Evolutionary conservation across 2,113 vertebrate genomes (phyloP), one percentile per base, ranked within the genome.

Genomic region (Erythrocercus mccallii): DNA sequence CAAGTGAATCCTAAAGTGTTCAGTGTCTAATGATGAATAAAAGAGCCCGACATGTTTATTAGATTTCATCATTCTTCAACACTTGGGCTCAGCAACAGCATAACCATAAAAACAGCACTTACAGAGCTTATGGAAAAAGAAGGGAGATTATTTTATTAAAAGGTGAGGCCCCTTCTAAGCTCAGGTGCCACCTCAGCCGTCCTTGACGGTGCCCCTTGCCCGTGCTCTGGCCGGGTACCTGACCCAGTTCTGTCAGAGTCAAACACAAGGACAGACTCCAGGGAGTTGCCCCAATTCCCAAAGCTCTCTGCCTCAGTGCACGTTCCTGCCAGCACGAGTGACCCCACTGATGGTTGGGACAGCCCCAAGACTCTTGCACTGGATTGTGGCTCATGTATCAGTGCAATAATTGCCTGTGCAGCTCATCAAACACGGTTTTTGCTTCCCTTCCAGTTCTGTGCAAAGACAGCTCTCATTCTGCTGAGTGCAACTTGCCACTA

Each of bases 21-120:
- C 70, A 22, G 47, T 38, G 56, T 57, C 69, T 91, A 80, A 94
- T 45, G 58, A 86, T 38, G 92, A 94, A 92, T 77, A 66, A 81
- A 90, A 82, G 45, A 94, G n/a, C 33, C 38, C 0, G 0, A 31
- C 21, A 5, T 42, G 37, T 87, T 82, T 91, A 92, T 87, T 77
- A 47, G 54, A 69, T 85, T 81, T 64, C 84, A 89, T 82, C 42
- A 25, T 58, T 86, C 70, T 77, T 53, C 61, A 84, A 35, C 45
- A 33, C 56, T 76, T 28, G 62, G 54, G 62, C 50, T 92, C 62
- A 85, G 87, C 40, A 77, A 66, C 38, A 78, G 37, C 65, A 37
- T 27, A 73, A 85, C 54, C 74, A 66, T 85, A 92, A 88, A 90
- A 94, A 21, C 5, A 73, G 47, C 76, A 57, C 31, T 91, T 54